Conservation (phyloP, 2,888 invertebrate species). For the Stramonita haemastoma region DNA sequence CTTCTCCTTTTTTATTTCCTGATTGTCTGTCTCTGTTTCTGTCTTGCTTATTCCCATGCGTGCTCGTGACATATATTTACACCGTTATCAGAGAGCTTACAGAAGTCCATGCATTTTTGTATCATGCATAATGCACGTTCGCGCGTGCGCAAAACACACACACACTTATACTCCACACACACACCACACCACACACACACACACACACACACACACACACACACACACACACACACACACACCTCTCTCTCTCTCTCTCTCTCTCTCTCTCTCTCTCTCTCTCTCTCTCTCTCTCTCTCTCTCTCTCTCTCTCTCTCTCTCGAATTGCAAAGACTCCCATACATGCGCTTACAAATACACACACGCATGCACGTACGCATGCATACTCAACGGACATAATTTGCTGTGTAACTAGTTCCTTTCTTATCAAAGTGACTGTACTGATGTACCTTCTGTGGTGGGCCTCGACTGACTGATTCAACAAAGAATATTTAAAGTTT, state of each 20-base stretch:
- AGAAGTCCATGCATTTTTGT: not conserved
- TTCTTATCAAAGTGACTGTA: no score
- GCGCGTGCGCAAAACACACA: not conserved
- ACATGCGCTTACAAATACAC: not conserved
- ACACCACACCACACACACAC: not conserved
- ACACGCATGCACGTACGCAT: not conserved
- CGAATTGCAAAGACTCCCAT: not conserved
- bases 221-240: not conserved
- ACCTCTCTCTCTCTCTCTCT: not conserved
- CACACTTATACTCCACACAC: not conserved
- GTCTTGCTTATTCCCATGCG: no score
- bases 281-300: not conserved
- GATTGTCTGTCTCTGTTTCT: no score
- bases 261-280: not conserved
- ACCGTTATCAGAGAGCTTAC: not conserved
- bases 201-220: not conserved
- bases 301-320: no score
- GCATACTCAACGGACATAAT: no score
- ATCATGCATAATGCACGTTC: not conserved
- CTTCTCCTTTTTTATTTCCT: no score
- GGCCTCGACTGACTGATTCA: no score
- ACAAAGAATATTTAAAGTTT: no score
- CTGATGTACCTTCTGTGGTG: no score
- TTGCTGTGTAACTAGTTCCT: no score
- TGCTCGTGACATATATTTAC: not conserved